phyloP scores from a whole-genome alignment of 2,888 invertebrate species.

The Lottia scabra region DNA sequence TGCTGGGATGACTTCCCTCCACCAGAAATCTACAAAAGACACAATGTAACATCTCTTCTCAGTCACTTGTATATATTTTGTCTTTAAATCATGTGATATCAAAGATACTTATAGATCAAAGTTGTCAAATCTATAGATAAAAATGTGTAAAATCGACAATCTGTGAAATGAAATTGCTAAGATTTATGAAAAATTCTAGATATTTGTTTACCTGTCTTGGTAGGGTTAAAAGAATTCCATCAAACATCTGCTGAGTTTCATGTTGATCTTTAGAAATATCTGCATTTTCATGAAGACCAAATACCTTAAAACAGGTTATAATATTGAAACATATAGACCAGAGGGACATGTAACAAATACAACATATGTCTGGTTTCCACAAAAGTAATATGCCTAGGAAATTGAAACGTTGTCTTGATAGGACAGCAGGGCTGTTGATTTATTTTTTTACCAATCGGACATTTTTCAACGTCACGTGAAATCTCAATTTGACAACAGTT shows the following conservation, averaged over 20 bases:
- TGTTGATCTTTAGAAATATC: conserved; percentile 68
- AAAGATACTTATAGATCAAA: too few relatives aligned
- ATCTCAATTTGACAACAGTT: too few relatives aligned
- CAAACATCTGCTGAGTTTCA: conserved; percentile 74
- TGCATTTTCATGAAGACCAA: conserved; percentile 69
- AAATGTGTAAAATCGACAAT: too few relatives aligned
- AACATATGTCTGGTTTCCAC: not conserved
- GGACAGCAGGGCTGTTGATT: too few relatives aligned
- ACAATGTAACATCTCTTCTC: not conserved
- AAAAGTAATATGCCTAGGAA: too few relatives aligned
- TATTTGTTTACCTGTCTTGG: conserved; percentile 61
- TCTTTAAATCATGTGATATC: too few relatives aligned
- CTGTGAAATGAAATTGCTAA: too few relatives aligned
- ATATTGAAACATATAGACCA: not conserved
- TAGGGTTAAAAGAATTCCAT: conserved; percentile 65
- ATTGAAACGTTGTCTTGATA: too few relatives aligned
- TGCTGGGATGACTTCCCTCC: conserved; percentile 66
- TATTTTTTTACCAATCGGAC: too few relatives aligned
- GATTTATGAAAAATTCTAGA: too few relatives aligned
- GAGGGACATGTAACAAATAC: not conserved
- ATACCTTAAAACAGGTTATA: conserved; percentile 55
- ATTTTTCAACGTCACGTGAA: too few relatives aligned
- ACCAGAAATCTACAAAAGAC: conserved; percentile 50
- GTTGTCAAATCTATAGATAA: too few relatives aligned
- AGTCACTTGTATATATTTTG: not conserved